Percentiles rank a stretch among this genome's conserved stretches.
Conservation (phyloP, 2,113 vertebrate genomes). For the Sclerurus mexicanus region DNA sequence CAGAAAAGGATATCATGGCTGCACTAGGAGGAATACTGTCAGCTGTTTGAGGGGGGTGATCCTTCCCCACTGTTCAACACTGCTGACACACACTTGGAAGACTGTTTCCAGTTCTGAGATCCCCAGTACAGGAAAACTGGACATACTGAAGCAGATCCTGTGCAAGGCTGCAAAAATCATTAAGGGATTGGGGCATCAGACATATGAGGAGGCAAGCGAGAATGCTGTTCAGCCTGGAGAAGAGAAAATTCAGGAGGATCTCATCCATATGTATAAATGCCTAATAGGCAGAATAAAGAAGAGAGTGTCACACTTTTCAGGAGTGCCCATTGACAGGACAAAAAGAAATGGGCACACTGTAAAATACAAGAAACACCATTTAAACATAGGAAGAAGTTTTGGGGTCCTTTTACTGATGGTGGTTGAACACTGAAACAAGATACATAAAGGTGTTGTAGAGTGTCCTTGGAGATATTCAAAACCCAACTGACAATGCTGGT, state of each 20-base stretch:
- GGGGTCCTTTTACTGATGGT: neutral
- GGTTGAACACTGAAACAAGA: neutral
- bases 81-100: neutral
- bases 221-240: neutral
- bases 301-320: neutral
- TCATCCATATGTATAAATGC: neutral
- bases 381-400: neutral
- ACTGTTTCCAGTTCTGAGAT: neutral
- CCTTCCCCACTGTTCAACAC: neutral
- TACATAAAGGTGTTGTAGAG: accelerated
- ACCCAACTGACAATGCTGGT: neutral
- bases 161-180: neutral
- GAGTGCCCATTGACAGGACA: neutral
- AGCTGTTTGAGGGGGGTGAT: neutral
- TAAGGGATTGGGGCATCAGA: neutral
- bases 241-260: neutral
- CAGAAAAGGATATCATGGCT: neutral
- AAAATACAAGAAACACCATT: neutral
- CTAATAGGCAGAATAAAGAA: neutral
- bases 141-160: neutral
- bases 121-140: neutral
- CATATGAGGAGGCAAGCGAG: neutral
- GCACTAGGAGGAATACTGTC: neutral
- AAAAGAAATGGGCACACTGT: neutral
- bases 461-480: neutral